These are phyloP conservation scores for Eurypyga helias DNA, from an alignment of 2,113 vertebrate genomes.

Conservation along the genomic window DNA sequence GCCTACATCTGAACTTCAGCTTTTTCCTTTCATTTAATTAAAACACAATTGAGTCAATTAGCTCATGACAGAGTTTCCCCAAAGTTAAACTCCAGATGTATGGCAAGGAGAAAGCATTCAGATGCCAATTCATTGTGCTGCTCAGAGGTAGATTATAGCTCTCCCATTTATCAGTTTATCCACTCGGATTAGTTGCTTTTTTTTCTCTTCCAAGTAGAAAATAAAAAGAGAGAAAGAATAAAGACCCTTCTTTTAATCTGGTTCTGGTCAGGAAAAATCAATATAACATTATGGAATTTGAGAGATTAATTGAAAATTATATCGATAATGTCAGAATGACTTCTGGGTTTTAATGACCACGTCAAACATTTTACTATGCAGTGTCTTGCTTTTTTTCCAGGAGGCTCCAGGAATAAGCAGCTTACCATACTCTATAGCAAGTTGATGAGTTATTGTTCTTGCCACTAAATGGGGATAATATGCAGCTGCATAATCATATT, in stretches of 20 bases:
- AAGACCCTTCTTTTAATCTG: background rate
- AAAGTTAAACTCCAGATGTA: constrained; percentile 28
- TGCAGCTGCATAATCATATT: constrained; percentile 67
- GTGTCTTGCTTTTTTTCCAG: background rate
- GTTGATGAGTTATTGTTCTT: constrained; percentile 44
- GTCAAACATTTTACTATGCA: background rate
- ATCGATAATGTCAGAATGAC: background rate
- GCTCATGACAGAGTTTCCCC: constrained; percentile 41
- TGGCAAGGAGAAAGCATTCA: constrained; percentile 9
- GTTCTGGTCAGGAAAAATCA: background rate
- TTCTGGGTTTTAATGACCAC: constrained; percentile 7
- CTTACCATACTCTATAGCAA: constrained; percentile 43
- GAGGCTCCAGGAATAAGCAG: background rate
- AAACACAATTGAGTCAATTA: constrained; percentile 45
- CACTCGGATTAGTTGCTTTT: background rate
- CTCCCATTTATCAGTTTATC: constrained; percentile 20
- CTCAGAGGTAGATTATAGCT: background rate
- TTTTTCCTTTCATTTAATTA: constrained; percentile 62
- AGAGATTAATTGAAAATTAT: background rate
- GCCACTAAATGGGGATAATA: constrained; percentile 44
- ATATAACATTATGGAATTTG: background rate
- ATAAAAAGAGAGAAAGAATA: background rate
- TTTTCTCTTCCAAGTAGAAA: background rate
- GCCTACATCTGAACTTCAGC: constrained; percentile 39
- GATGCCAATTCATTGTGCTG: constrained; percentile 19